Conservation (phyloP, 2,888 invertebrate genomes). For the Trachelus troglodyta region DNA sequence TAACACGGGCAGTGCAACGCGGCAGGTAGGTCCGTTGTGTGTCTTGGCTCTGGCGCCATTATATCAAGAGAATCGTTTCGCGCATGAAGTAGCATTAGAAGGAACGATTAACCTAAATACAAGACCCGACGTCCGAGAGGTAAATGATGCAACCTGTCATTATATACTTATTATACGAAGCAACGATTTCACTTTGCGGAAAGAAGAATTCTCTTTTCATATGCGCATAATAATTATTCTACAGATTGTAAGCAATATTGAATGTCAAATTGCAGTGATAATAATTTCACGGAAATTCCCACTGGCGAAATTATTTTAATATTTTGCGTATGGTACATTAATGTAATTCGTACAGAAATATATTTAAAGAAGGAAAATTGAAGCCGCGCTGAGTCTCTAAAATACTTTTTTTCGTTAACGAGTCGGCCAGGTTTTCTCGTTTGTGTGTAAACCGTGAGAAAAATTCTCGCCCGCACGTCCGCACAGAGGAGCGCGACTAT, state of each 20-base stretch:
- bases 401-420: background rate
- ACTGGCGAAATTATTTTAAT: background rate
- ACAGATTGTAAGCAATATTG: background rate
- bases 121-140: constrained; percentile 14
- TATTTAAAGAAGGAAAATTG: background rate
- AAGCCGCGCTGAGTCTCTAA: background rate
- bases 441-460: background rate
- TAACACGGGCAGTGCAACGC: background rate
- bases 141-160: constrained; percentile 32
- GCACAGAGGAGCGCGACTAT: constrained; percentile 1
- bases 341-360: background rate
- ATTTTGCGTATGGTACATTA: background rate
- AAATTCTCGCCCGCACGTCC: background rate
- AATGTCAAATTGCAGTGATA: background rate
- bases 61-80: background rate
- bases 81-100: constrained; percentile 25
- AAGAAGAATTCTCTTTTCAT: constrained; percentile 4
- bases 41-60: background rate
- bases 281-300: background rate
- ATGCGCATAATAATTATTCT: background rate
- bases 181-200: constrained; percentile 9
- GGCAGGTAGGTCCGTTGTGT: background rate
- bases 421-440: background rate
- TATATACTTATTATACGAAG: constrained; percentile 28
- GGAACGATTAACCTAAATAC: background rate